Conservation (phyloP, 2,113 vertebrate genomes). For the Ornithorhynchus anatinus region DNA sequence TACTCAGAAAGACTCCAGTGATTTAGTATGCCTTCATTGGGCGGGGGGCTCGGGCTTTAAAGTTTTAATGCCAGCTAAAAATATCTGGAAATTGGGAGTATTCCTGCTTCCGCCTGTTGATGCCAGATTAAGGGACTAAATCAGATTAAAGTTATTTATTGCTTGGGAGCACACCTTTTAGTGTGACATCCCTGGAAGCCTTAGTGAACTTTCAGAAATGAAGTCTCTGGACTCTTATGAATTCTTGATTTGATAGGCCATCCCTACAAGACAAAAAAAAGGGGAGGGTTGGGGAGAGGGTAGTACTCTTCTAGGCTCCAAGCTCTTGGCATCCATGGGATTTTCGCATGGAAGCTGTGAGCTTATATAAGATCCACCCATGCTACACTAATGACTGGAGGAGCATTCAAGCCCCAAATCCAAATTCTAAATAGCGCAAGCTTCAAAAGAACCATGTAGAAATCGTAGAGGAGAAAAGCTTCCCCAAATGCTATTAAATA, state of each 20-base stretch:
- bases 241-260: constrained; percentile 7
- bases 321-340: neutral
- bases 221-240: neutral
- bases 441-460: constrained; percentile 52
- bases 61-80: constrained; percentile 29
- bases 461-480: neutral
- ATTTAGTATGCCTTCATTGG: constrained; percentile 1
- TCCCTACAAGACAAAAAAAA: neutral
- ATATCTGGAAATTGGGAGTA: constrained; percentile 10
- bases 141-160: constrained; percentile 52
- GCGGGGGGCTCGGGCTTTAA: constrained; percentile 11
- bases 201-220: constrained; percentile 10
- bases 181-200: constrained; percentile 13
- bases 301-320: neutral
- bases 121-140: constrained; percentile 45
- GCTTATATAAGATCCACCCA: neutral
- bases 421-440: constrained; percentile 58
- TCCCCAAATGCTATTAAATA: constrained; percentile 51
- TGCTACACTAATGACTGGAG: neutral
- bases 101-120: constrained; percentile 24
- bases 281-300: neutral
- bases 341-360: constrained; percentile 8
- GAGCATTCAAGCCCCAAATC: constrained; percentile 33
- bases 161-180: constrained; percentile 38
- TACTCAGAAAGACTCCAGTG: constrained; percentile 5